phyloP scores from a whole-genome alignment of 2,797 vertebrate species.

The Galagoides demidoff region DNA sequence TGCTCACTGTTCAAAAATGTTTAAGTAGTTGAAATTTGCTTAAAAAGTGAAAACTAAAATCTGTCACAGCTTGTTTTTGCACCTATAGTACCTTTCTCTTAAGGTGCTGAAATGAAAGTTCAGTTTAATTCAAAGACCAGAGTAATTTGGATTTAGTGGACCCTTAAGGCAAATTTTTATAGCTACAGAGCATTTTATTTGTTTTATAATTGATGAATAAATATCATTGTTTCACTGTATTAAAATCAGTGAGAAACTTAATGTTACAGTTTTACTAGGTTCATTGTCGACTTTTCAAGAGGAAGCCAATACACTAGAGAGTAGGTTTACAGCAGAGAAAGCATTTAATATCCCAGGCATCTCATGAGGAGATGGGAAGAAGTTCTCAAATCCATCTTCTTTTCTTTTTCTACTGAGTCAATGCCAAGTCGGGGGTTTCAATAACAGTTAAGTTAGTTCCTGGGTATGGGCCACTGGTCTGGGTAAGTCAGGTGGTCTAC shows the following conservation, averaged over 20 bases:
- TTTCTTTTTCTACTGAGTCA: too few relatives aligned
- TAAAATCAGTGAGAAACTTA: not conserved
- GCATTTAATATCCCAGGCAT: too few relatives aligned
- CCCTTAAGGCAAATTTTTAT: not conserved
- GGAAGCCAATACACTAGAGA: too few relatives aligned
- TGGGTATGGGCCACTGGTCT: too few relatives aligned
- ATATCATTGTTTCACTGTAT: slow-evolving; percentile 7
- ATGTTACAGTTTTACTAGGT: not conserved
- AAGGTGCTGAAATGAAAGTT: slow-evolving; percentile 27
- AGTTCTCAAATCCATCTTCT: too few relatives aligned
- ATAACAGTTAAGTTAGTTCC: too few relatives aligned
- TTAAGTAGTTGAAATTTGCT: not conserved
- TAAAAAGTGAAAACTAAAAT: not conserved
- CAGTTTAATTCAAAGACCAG: not conserved
- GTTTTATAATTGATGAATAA: slow-evolving; percentile 34
- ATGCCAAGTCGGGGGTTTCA: too few relatives aligned
- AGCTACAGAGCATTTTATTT: not conserved
- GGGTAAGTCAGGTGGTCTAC: too few relatives aligned
- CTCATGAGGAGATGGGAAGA: too few relatives aligned
- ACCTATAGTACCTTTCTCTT: not conserved
- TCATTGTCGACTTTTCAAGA: too few relatives aligned
- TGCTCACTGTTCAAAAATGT: slow-evolving; percentile 5
- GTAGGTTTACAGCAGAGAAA: too few relatives aligned
- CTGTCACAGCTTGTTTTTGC: not conserved
- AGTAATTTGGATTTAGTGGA: slow-evolving; percentile 10